Conservation (phyloP, 2,888 invertebrate genomes). For the Zygaena filipendulae region DNA sequence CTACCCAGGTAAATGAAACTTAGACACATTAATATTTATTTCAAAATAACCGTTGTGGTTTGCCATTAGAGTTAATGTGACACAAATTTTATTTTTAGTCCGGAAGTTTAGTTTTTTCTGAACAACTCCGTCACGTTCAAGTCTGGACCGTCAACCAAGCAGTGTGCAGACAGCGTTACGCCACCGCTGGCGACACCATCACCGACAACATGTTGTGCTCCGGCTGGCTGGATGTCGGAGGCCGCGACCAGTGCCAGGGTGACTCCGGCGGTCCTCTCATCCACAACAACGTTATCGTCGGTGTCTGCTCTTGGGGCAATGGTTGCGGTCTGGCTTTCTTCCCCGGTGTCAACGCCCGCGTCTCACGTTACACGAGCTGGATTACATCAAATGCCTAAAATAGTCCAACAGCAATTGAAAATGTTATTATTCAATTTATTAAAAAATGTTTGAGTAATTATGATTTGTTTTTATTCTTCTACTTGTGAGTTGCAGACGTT, state of each 20-base stretch:
- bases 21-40: neutral
- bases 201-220: slow-evolving; percentile 31
- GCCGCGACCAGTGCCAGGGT: no score
- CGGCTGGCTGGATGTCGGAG: no score
- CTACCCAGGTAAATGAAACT: slow-evolving; percentile 19
- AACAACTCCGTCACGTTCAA: slow-evolving; percentile 30
- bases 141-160: slow-evolving; percentile 25
- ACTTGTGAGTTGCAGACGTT: no score
- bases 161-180: slow-evolving; percentile 23
- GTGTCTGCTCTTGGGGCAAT: slow-evolving; percentile 16
- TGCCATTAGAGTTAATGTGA: neutral
- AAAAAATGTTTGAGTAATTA: no score
- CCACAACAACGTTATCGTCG: slow-evolving; percentile 15
- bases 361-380: slow-evolving; percentile 17
- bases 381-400: slow-evolving; percentile 16
- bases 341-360: slow-evolving; percentile 18
- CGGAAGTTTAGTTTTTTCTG: slow-evolving; percentile 16
- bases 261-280: slow-evolving; percentile 17
- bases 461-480: no score
- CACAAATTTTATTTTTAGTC: neutral
- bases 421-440: no score
- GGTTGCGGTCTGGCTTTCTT: slow-evolving; percentile 13
- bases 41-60: slow-evolving; percentile 1
- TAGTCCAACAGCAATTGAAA: neutral
- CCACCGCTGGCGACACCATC: no score